A percentile compares a stretch with the other conserved stretches of the same genome.
Evolutionary conservation across 2,113 vertebrate species (phyloP).

Genomic region (Corythaixoides concolor): DNA sequence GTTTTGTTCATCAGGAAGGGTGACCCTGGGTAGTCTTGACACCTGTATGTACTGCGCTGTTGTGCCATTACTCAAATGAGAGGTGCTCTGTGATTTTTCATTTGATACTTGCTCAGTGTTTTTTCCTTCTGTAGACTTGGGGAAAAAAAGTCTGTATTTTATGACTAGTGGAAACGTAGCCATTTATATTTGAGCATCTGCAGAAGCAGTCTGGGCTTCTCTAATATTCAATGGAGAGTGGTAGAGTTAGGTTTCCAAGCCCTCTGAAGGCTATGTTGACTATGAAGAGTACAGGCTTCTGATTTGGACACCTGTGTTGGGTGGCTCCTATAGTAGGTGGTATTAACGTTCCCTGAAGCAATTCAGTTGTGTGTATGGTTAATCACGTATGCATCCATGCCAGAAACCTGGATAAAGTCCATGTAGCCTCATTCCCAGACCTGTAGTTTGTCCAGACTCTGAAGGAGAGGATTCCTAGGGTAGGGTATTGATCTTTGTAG

Average conservation of each 20-base stretch:
- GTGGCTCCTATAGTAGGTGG: not conserved
- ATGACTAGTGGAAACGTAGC: not conserved
- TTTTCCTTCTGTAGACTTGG: not conserved
- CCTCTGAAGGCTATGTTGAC: not conserved
- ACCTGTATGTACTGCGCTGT: not conserved
- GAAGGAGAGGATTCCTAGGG: not conserved
- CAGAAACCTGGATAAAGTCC: not conserved
- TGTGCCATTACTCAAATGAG: not conserved
- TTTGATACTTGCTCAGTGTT: not conserved
- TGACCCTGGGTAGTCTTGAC: not conserved
- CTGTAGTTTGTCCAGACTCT: not conserved
- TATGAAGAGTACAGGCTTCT: not conserved
- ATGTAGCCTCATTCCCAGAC: not conserved
- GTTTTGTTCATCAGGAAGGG: not conserved
- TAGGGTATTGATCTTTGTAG: not conserved
- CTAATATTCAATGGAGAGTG: not conserved
- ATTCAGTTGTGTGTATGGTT: not conserved
- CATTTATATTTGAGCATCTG: not conserved
- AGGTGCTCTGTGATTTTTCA: not conserved
- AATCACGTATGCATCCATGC: not conserved
- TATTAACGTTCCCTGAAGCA: not conserved
- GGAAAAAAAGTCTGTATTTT: not conserved
- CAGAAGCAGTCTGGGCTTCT: not conserved
- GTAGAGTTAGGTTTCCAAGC: not conserved
- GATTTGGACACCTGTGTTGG: not conserved